Base-by-base conservation (phyloP, 2,797 vertebrate genomes). In the Etheostoma perlongum region DNA sequence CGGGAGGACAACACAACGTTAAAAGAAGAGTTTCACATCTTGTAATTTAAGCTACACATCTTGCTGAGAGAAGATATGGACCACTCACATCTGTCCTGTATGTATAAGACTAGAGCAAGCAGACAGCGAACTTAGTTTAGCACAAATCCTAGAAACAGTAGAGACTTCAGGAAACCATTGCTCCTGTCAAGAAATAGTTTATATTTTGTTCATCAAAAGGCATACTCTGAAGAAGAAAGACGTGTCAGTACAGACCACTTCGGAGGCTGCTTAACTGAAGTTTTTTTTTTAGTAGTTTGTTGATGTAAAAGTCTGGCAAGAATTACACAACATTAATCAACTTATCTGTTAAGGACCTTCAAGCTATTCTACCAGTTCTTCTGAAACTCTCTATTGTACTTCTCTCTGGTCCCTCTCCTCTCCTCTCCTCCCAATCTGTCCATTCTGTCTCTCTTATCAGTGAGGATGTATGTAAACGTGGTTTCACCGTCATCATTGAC, bases 401-500 rank as follows among this genome's bases (percentile, higher is more conserved):
- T 16, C 44, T 47, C 33, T 55, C 25, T 64, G 53, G 5, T 49
- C 14, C n/a, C 57, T 54, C 18, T 59, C 57, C 65, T 42, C 25
- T 3, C 10, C 4, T 40, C 10, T 40, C 10, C 10, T 11, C 10
- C 36, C 36, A 4, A 40, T 25, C 15, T 36, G 23, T 54, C 7
- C 0, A 1, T 36, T 15, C n/a, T 67, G 6, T 71, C 3, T 68
- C 40, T 70, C 25, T 18, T 52, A 3, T 65, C 94, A 99, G 98
- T 0, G 98, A 99, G 94, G 98, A 99, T 79, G 98, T 99, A 53
- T 98, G 97, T 88, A 99, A 99, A 87, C 95, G 97, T 64, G 98
- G 98, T 47, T 99, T 99, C 91, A 99, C 98, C 1, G 98, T 99
- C 89, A 99, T 99, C 93, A 98, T 99, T 15, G 98, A 99, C 92